Base-by-base conservation (phyloP, 2,113 vertebrate genomes). In the Malurus alboscapulatus region DNA sequence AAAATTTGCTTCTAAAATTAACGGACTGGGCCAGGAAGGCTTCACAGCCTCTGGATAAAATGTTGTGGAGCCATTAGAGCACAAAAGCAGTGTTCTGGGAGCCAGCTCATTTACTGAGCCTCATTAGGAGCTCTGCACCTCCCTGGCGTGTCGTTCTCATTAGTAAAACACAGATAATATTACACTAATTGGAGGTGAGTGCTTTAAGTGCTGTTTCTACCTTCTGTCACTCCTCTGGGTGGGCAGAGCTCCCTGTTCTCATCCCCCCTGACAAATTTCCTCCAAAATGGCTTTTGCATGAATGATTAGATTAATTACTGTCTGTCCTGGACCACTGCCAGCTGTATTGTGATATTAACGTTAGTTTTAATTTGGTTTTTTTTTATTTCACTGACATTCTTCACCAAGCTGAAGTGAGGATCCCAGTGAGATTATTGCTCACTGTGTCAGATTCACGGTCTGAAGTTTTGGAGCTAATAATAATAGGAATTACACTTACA, bases 1-100 rank as follows among this genome's bases (percentile, higher is more conserved):
- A 87, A 7, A 27, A 79, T 94, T 92, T 95, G 87, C 72, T 88
- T 93, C 90, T 71, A 27, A 94, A 90, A 95, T 92, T 96, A 94
- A 94, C 34, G 14, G 84, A 51, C 54, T 2, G 2, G 51, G 71
- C 87, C 74, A 59, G 87, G 84, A 77, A 88, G 67, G 71, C 84
- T 85, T 85, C 93, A 77, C 63, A 93, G 74, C 78, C 93, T 94
- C 84, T 83, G 84, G 93, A 92, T 47, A 86, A 92, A 96, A 77
- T 26, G 51, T 21, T 92, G 87, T 79, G 5, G 18, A 67, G 84
- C 38, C 74, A 92, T 85, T 96, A 51, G 47, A 79, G 54, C 74
- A 91, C 55, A 83, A 94, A 91, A 88, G 83, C 36, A 68, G 63
- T 59, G 67, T 91, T 94, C 91, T 94, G 94, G 87, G 94, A 96